phyloP scores from a whole-genome alignment of 2,888 invertebrate species.

The Leptogaster cylindrica region DNA sequence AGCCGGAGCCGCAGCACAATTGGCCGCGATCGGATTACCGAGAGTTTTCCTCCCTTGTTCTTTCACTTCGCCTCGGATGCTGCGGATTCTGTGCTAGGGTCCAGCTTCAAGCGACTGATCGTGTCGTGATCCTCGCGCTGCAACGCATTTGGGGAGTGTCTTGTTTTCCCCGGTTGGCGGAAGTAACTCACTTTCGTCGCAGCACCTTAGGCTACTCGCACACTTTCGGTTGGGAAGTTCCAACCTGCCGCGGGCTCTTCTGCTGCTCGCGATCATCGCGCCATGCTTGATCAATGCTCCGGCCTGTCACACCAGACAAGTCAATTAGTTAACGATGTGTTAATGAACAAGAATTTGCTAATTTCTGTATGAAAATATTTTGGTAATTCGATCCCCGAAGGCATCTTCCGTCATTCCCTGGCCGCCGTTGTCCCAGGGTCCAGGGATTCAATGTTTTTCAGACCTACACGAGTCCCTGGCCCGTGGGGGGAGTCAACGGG shows the following conservation, averaged over 20 bases:
- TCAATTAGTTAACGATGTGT: constrained; percentile 54
- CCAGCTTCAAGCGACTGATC: constrained; percentile 7
- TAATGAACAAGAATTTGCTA: constrained; percentile 62
- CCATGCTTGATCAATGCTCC: constrained; percentile 37
- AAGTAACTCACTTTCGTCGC: background rate
- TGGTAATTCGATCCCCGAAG: constrained; percentile 58
- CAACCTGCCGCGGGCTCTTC: constrained; percentile 2
- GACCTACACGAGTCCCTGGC: constrained; percentile 19
- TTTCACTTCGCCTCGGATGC: background rate
- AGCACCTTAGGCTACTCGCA: too few species aligned
- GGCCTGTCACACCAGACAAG: constrained; percentile 38
- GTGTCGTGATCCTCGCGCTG: background rate
- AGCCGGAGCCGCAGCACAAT: constrained; percentile 11
- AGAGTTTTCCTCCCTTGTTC: background rate
- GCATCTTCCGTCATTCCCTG: constrained; percentile 30
- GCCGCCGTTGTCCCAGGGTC: background rate
- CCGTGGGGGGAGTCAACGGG: background rate
- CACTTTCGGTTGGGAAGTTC: too few species aligned
- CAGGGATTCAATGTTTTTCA: background rate
- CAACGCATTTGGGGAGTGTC: background rate
- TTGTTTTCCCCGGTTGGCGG: background rate
- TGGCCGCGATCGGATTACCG: constrained; percentile 36
- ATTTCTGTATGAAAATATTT: constrained; percentile 61
- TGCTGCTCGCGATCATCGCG: constrained; percentile 20
- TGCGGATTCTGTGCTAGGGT: background rate